phyloP scores from a whole-genome alignment of 2,797 vertebrate species.

The Peromyscus eremicus region DNA sequence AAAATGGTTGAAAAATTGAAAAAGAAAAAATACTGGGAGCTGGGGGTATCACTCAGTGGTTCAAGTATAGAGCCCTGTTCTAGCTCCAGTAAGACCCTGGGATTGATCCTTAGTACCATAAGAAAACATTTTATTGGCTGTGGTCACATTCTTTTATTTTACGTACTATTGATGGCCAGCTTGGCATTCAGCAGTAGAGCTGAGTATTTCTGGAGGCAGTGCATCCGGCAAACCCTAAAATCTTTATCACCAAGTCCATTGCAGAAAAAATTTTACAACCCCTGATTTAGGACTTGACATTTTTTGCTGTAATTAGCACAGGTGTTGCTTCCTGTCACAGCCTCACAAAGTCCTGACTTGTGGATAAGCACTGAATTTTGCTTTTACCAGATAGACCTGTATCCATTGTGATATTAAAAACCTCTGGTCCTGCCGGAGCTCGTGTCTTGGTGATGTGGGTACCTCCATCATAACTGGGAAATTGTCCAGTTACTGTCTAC shows the following conservation, averaged over 20 bases:
- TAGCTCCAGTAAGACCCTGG: background rate
- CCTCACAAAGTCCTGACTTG: background rate
- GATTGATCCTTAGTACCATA: background rate
- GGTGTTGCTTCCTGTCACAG: background rate
- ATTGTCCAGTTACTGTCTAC: background rate
- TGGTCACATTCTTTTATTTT: background rate
- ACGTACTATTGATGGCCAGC: background rate
- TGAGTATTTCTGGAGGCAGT: background rate
- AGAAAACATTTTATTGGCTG: conserved; percentile 11
- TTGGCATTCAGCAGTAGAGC: background rate
- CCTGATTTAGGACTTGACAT: conserved; percentile 46
- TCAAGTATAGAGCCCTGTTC: background rate
- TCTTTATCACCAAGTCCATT: conserved; percentile 38
- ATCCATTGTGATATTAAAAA: background rate
- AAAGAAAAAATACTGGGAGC: background rate
- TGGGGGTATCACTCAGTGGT: background rate
- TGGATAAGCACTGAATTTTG: conserved; percentile 32
- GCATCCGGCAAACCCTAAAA: background rate
- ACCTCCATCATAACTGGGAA: background rate
- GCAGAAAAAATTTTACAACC: conserved; percentile 40
- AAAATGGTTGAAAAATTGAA: conserved; percentile 38
- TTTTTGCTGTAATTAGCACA: conserved; percentile 10
- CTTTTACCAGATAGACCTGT: background rate
- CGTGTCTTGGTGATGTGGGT: background rate
- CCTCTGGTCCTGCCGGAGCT: background rate